Evolutionary conservation across 2,113 vertebrate genomes (phyloP), one percentile per base, ranked within the genome.

Genomic region (Gambusia holbrooki): DNA sequence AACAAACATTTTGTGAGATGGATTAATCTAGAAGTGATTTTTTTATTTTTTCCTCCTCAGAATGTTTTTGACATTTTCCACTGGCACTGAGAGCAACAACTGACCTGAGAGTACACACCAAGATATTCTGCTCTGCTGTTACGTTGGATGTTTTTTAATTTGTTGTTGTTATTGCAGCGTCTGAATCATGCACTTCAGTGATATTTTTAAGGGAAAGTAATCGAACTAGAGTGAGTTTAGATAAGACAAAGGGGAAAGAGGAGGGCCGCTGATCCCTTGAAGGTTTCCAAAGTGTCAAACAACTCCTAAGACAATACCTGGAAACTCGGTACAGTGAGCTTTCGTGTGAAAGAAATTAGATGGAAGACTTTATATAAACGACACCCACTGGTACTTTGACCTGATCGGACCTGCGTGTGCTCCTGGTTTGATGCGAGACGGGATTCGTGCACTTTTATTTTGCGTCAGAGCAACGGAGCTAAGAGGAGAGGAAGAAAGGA

Each of bases 231-330:
- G 22, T 25, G 51, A 58, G 51, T 3, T 58, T n/a, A 25, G 5
- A 9, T 25, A 19, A 48, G 14, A 48, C 45, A 48, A 48, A 5
- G 19, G 45, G 25, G 10, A 30, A 15, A 14, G 33, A 30, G 17
- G 27, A 2, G 29, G 27, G 12, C 11, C 14, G 0, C 0, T 45
- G 27, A 29, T 25, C 63, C 66, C 30, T 51, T 28, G 62, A 40
- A 45, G 14, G 27, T 33, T 42, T 42, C 40, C 45, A 48, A 48
- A 5, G 17, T 66, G 68, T 66, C 9, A 5, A 11, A 45, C 17
- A 17, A 6, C 9, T 19, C 3, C 27, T 73, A 0, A 66, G 58
- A 88, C 85, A 85, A 84, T 80, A 69, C 62, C 33, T 71, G 87
- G 85, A 87, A 87, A 22, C 13, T 2, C 27, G 35, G 28, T 11